Evolutionary conservation across 2,113 vertebrate genomes (phyloP).

Genomic region (Perca flavescens): DNA sequence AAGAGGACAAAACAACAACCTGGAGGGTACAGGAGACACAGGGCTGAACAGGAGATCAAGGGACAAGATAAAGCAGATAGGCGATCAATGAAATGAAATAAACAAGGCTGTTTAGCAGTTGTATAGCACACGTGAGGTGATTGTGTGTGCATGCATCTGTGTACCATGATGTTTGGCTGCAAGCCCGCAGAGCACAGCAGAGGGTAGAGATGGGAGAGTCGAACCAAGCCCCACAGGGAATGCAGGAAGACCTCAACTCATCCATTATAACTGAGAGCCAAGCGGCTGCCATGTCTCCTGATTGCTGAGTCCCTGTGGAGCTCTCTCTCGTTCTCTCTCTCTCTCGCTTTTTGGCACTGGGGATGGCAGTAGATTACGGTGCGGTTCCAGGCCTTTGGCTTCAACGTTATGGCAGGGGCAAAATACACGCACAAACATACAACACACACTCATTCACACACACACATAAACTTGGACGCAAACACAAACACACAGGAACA

Average conservation of each 20-base stretch:
- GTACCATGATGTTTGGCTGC: slow-evolving; percentile 52
- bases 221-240: slow-evolving; percentile 63
- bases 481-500: slow-evolving; percentile 37
- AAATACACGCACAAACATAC: slow-evolving; percentile 59
- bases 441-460: slow-evolving; percentile 32
- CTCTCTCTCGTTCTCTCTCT: slow-evolving; percentile 41
- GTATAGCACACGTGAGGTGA: slow-evolving; percentile 38
- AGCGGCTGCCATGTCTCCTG: slow-evolving; percentile 78
- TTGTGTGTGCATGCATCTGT: slow-evolving; percentile 28
- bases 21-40: slow-evolving; percentile 53
- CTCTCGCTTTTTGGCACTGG: slow-evolving; percentile 35
- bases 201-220: slow-evolving; percentile 63
- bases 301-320: slow-evolving; percentile 73
- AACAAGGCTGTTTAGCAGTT: slow-evolving; percentile 51
- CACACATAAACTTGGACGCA: not conserved
- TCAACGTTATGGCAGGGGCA: slow-evolving; percentile 43
- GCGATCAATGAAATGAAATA: slow-evolving; percentile 72
- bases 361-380: slow-evolving; percentile 63
- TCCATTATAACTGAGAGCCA: slow-evolving; percentile 80
- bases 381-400: slow-evolving; percentile 73
- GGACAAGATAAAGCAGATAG: slow-evolving; percentile 62
- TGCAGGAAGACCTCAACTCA: slow-evolving; percentile 73
- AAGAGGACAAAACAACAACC: slow-evolving; percentile 67
- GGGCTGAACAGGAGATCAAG: slow-evolving; percentile 54
- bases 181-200: slow-evolving; percentile 58